Evolutionary conservation across 2,797 vertebrate genomes (phyloP).

Genomic region (Okamejei kenojei): DNA sequence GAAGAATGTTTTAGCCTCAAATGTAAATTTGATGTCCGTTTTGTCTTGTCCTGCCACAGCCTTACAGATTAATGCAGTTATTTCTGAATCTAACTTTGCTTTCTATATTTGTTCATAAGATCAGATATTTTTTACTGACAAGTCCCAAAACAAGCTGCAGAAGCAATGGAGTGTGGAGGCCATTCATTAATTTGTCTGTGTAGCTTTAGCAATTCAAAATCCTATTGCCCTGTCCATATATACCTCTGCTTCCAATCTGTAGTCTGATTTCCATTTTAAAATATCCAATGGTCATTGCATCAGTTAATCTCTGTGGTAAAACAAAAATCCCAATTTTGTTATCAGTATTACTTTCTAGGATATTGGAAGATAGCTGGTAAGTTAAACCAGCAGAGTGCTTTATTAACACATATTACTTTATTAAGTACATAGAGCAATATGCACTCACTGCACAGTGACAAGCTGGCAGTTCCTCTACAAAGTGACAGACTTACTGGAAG

Average conservation of each 20-base stretch:
- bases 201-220: neutral
- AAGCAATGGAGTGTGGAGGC: neutral
- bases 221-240: neutral
- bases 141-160: neutral
- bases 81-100: neutral
- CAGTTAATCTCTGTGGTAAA: neutral
- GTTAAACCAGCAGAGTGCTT: too few species aligned
- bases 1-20: neutral
- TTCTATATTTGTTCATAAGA: neutral
- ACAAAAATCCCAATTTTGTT: neutral
- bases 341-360: too few species aligned
- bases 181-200: neutral
- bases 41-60: neutral
- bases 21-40: neutral
- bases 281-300: neutral
- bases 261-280: neutral
- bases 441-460: too few species aligned
- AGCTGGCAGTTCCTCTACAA: too few species aligned
- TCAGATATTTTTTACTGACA: neutral
- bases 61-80: neutral
- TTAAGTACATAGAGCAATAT: too few species aligned
- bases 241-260: neutral
- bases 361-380: too few species aligned
- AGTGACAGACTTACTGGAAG: too few species aligned
- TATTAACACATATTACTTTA: too few species aligned